Evolutionary conservation across 2,113 vertebrate genomes (phyloP).

Genomic region (Ardeotis arabs): DNA sequence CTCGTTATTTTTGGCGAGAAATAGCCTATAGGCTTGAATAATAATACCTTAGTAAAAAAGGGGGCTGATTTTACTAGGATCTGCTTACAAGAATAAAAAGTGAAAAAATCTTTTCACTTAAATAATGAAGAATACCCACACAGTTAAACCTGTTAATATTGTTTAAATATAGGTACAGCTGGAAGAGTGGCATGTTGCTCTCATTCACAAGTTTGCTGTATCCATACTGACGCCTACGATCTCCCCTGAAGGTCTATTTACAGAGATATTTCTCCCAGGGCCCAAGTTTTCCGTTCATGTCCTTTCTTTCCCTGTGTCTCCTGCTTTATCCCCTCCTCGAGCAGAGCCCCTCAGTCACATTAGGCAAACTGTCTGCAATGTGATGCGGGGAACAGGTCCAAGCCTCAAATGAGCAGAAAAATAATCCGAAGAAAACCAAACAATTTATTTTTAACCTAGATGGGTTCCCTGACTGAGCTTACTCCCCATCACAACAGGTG

Average conservation of each 20-base stretch:
- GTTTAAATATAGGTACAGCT: neutral
- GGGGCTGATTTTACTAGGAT: neutral
- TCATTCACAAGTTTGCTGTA: slow-evolving; percentile 32
- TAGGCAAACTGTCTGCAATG: neutral
- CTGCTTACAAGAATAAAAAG: neutral
- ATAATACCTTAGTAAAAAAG: neutral
- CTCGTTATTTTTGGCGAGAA: neutral
- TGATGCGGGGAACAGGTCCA: neutral
- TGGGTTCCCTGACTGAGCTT: neutral
- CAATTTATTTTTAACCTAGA: slow-evolving; percentile 18
- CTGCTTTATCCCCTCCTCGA: neutral
- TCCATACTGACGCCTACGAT: neutral
- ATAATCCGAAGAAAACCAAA: neutral
- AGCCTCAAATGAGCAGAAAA: slow-evolving; percentile 12
- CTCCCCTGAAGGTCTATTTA: neutral
- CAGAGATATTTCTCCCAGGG: neutral
- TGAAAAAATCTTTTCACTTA: neutral
- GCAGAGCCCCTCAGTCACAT: neutral
- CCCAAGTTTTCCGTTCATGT: neutral
- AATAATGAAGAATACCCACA: slow-evolving; percentile 30
- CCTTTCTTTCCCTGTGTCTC: neutral
- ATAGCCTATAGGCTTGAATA: neutral
- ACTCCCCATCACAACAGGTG: slow-evolving; percentile 25
- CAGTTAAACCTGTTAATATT: slow-evolving; percentile 33
- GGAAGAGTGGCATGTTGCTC: slow-evolving; percentile 5